phyloP scores from a whole-genome alignment of 1,140 invertebrate species.

The Microvelia longipes region DNA sequence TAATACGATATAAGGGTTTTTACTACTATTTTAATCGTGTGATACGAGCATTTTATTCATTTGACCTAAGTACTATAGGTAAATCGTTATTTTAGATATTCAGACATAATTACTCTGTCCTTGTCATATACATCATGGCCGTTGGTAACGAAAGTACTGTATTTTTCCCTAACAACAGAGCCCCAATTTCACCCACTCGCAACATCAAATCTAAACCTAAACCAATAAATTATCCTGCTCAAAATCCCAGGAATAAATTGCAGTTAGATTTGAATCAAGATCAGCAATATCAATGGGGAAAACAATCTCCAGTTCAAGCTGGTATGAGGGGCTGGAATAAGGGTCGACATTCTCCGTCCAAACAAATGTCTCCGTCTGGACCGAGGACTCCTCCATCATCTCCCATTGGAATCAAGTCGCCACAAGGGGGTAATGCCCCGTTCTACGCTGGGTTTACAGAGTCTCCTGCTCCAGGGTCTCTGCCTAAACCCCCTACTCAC shows the following conservation, averaged over 20 bases:
- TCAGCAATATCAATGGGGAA: neutral
- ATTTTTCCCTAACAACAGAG: neutral
- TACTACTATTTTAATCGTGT: neutral
- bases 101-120: neutral
- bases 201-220: neutral
- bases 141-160: neutral
- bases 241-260: neutral
- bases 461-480: conserved; percentile 8
- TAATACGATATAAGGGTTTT: neutral
- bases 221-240: neutral
- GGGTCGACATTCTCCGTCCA: neutral
- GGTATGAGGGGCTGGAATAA: neutral
- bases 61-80: neutral
- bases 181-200: neutral
- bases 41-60: neutral
- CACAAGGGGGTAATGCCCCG: neutral
- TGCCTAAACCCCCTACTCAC: conserved; percentile 12
- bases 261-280: neutral
- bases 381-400: neutral
- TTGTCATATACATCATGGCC: neutral
- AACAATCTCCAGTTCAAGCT: neutral
- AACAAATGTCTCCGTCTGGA: neutral
- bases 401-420: neutral
- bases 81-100: neutral
- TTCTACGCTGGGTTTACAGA: conserved; percentile 13